A percentile compares a stretch with the other conserved stretches of the same genome.
Conservation (phyloP, 2,113 vertebrate species). For the Rostratula benghalensis region DNA sequence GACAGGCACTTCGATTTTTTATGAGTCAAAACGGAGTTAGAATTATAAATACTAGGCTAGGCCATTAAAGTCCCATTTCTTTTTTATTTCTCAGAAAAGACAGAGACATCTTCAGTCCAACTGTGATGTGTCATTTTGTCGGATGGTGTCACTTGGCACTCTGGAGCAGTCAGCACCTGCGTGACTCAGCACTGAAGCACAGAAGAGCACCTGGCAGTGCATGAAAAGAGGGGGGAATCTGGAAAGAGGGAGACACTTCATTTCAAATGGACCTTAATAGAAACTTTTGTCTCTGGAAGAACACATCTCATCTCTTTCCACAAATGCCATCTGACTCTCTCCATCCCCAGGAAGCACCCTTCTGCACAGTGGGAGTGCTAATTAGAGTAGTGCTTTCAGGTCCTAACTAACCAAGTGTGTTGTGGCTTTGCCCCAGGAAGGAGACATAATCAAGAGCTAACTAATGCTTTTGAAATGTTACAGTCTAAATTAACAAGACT, state of each 20-base stretch:
- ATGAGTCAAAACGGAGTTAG: not conserved
- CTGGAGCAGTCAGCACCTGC: not conserved
- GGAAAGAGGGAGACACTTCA: not conserved
- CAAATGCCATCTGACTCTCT: not conserved
- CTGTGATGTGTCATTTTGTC: conserved; percentile 24
- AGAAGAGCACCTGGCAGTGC: not conserved
- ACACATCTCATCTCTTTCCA: not conserved
- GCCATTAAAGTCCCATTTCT: not conserved
- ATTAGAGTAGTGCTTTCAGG: not conserved
- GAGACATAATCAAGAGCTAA: not conserved
- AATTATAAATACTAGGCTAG: not conserved
- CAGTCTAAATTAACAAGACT: not conserved
- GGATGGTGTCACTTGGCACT: not conserved
- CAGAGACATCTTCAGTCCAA: not conserved
- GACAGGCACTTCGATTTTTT: not conserved
- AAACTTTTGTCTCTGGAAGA: conserved; percentile 7
- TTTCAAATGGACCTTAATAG: conserved; percentile 10
- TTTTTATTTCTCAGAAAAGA: not conserved
- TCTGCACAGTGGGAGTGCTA: not conserved
- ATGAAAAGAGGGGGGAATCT: not conserved
- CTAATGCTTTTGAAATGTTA: not conserved
- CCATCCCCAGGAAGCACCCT: not conserved
- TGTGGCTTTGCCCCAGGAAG: not conserved
- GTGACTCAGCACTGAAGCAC: conserved; percentile 27
- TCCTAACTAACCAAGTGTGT: not conserved